Conservation (phyloP, 1,140 invertebrate genomes). For the Apocrypta bakeri region DNA sequence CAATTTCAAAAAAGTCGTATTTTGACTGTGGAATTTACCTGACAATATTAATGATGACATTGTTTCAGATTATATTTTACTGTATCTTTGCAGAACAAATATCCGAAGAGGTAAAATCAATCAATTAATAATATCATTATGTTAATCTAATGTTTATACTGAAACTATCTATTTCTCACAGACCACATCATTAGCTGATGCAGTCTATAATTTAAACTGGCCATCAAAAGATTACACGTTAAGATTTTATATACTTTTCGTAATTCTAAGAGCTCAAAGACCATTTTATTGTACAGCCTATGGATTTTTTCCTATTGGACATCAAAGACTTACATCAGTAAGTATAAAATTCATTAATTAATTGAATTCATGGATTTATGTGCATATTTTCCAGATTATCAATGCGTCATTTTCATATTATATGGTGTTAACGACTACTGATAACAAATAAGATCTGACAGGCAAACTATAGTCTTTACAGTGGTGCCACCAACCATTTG, state of each 20-base stretch:
- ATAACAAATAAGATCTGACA: no score
- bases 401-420: not conserved
- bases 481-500: no score
- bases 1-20: no score
- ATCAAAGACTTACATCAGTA: not conserved
- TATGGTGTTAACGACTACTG: not conserved
- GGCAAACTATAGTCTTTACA: no score
- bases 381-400: not conserved
- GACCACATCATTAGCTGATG: not conserved
- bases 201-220: constrained; percentile 2
- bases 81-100: no score
- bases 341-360: no score
- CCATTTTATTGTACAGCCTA: constrained; percentile 11
- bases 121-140: not conserved
- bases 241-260: not conserved
- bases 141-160: not conserved
- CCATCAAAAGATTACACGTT: constrained; percentile 1
- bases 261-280: not conserved
- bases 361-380: not conserved
- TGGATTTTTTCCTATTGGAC: constrained; percentile 22
- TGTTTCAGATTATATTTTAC: not conserved
- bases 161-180: not conserved
- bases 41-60: not conserved
- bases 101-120: no score
- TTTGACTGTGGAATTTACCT: no score